Evolutionary conservation across 2,113 vertebrate species (phyloP).

Genomic region (Ranitomeya imitator): DNA sequence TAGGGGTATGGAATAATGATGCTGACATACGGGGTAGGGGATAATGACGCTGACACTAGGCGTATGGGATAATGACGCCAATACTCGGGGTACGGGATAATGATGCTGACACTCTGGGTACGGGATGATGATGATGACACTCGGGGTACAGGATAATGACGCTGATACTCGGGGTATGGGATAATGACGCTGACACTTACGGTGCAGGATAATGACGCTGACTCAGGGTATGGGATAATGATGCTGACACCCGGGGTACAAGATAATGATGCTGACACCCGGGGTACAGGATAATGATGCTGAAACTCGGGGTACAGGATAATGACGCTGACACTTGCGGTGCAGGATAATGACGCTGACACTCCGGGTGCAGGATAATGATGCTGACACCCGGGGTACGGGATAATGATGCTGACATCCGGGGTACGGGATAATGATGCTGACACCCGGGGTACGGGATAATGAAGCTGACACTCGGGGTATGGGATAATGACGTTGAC

Average conservation of each 20-base stretch:
- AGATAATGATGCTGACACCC: neutral
- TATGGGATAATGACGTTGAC: neutral
- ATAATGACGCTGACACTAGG: neutral
- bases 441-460: neutral
- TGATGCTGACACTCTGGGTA: neutral
- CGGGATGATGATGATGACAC: neutral
- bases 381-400: neutral
- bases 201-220: neutral
- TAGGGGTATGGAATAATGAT: neutral
- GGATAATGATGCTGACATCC: neutral
- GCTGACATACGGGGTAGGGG: neutral
- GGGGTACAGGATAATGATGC: neutral
- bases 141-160: neutral
- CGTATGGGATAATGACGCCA: neutral
- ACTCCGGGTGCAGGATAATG: neutral
- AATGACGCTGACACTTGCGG: neutral
- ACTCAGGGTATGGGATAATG: neutral
- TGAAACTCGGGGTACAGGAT: neutral
- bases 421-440: neutral
- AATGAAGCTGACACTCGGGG: neutral
- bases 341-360: neutral
- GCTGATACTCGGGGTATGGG: neutral
- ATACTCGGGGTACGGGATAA: neutral
- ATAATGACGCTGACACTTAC: neutral
- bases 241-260: neutral